phyloP scores from a whole-genome alignment of 2,797 vertebrate genomes.

The Setipinna tenuifilis region DNA sequence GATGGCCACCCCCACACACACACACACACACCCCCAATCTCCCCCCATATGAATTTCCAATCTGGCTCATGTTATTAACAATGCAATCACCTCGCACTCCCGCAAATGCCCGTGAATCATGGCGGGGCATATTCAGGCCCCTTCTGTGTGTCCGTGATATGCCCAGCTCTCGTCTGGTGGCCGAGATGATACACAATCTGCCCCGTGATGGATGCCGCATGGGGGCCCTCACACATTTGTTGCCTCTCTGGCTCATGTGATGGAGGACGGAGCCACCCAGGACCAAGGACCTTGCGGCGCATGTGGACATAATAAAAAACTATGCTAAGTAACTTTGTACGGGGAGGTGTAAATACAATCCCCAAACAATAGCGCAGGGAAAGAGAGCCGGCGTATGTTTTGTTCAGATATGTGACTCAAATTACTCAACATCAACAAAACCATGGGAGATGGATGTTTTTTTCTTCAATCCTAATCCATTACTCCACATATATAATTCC shows the following conservation, averaged over 20 bases:
- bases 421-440: background rate
- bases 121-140: background rate
- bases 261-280: background rate
- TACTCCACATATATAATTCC: background rate
- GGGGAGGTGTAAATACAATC: background rate
- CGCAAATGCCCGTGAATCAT: slow-evolving; percentile 11
- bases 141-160: slow-evolving; percentile 16
- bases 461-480: too few relatives aligned
- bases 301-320: background rate
- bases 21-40: background rate
- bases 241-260: background rate
- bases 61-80: slow-evolving; percentile 13
- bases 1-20: background rate
- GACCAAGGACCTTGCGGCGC: background rate
- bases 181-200: background rate
- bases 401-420: background rate
- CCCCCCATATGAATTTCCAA: background rate
- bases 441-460: background rate
- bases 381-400: background rate
- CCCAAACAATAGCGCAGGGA: background rate
- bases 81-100: slow-evolving; percentile 9
- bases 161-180: slow-evolving; percentile 5
- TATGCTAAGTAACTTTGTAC: background rate
- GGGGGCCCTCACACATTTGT: background rate
- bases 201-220: background rate